Evolutionary conservation across 2,113 vertebrate genomes (phyloP).

Genomic region (Colistium nudipinnis): DNA sequence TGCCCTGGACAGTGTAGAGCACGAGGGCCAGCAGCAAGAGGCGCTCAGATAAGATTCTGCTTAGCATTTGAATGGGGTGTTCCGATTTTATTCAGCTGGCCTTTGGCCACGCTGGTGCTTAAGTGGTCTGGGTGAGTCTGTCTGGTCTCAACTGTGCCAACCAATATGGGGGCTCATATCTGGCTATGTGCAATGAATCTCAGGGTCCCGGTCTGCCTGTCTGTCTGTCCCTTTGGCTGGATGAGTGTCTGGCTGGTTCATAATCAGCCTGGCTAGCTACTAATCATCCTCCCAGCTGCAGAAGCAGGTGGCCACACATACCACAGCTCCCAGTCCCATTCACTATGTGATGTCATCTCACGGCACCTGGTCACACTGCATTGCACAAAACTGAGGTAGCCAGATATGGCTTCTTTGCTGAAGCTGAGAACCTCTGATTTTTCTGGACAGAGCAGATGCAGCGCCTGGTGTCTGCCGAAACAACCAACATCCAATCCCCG

Average conservation of each 20-base stretch:
- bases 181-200: conserved; percentile 59
- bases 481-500: conserved; percentile 9
- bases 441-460: not conserved
- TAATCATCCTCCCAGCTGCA: conserved; percentile 72
- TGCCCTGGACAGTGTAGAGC: conserved; percentile 78
- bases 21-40: conserved; percentile 66
- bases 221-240: conserved; percentile 53
- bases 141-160: conserved; percentile 57
- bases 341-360: conserved; percentile 68
- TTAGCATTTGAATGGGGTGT: conserved; percentile 81
- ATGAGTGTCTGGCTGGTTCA: conserved; percentile 58
- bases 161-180: conserved; percentile 62
- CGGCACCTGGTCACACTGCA: conserved; percentile 59
- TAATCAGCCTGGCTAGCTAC: conserved; percentile 63
- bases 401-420: conserved; percentile 10
- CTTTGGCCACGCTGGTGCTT: conserved; percentile 73
- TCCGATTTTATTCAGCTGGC: conserved; percentile 77
- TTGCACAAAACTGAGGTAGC: conserved; percentile 30
- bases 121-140: conserved; percentile 68
- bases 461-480: conserved; percentile 15
- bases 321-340: conserved; percentile 60
- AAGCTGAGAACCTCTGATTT: conserved; percentile 7
- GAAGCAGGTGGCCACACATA: conserved; percentile 76
- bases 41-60: conserved; percentile 78
- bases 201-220: conserved; percentile 46